Conservation (phyloP, 1,140 invertebrate genomes). For the Magallana ariakensis region DNA sequence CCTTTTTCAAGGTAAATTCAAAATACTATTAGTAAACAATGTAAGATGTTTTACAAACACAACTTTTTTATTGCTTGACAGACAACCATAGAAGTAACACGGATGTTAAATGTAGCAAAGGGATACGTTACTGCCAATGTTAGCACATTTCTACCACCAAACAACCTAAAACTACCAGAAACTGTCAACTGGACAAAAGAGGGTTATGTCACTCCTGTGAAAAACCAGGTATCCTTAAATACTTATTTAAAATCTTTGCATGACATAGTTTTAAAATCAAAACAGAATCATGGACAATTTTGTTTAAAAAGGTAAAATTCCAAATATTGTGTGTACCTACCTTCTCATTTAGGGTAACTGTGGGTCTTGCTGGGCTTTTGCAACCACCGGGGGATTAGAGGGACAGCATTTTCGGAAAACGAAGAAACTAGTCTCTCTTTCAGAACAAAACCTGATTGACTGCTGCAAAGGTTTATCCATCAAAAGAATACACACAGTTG, state of each 20-base stretch:
- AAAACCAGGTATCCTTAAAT: conserved; percentile 75
- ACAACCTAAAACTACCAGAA: conserved; percentile 32
- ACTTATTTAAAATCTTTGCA: no score
- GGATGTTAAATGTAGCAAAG: background rate
- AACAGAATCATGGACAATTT: no score
- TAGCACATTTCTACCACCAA: conserved; percentile 7
- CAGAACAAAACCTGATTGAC: conserved; percentile 98
- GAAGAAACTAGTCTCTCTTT: conserved; percentile 91
- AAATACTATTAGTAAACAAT: no score
- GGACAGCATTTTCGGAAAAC: conserved; percentile 94
- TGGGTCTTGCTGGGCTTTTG: conserved; percentile 97
- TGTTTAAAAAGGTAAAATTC: no score
- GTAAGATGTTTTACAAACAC: no score
- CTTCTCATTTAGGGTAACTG: conserved; percentile 83
- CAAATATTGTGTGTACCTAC: no score
- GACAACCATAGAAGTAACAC: background rate
- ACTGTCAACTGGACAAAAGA: conserved; percentile 79
- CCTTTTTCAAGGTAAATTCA: no score
- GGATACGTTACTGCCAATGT: background rate
- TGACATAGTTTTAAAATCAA: no score
- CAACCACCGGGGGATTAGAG: conserved; percentile 94
- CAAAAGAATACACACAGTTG: no score
- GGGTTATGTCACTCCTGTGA: conserved; percentile 79
- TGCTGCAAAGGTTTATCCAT: conserved; percentile 84
- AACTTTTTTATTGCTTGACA: background rate